Conservation (phyloP, 1,140 invertebrate species). For the Aphis gossypii region DNA sequence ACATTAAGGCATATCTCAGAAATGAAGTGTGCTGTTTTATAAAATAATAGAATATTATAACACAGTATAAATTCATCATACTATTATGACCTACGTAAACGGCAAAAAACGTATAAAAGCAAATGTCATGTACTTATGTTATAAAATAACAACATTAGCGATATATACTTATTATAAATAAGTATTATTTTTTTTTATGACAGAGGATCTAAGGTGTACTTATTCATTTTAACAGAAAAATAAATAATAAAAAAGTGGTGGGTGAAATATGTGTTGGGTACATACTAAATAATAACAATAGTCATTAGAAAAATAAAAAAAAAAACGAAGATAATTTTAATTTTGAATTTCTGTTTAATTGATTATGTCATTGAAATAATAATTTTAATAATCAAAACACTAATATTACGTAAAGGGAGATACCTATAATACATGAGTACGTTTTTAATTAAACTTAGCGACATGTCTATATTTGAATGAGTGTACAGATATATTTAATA, state of each 20-base stretch:
- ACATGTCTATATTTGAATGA: background rate
- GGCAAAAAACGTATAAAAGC: background rate
- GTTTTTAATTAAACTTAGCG: background rate
- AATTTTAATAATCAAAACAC: background rate
- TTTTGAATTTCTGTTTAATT: background rate
- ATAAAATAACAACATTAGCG: background rate
- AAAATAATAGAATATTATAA: slow-evolving; percentile 20
- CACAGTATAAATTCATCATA: background rate
- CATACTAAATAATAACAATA: background rate
- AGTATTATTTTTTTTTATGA: background rate
- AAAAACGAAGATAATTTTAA: background rate
- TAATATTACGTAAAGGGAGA: background rate
- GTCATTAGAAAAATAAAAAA: background rate
- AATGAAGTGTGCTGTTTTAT: background rate
- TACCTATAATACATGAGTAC: background rate
- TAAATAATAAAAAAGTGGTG: background rate
- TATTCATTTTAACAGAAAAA: background rate
- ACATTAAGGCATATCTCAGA: background rate
- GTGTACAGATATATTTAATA: background rate
- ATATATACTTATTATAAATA: background rate
- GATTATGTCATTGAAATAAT: background rate
- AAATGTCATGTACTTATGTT: background rate
- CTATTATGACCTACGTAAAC: background rate
- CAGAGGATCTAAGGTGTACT: background rate
- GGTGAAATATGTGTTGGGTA: background rate